Evolutionary conservation across 2,797 vertebrate genomes (phyloP).

Genomic region (Falco rusticolus): DNA sequence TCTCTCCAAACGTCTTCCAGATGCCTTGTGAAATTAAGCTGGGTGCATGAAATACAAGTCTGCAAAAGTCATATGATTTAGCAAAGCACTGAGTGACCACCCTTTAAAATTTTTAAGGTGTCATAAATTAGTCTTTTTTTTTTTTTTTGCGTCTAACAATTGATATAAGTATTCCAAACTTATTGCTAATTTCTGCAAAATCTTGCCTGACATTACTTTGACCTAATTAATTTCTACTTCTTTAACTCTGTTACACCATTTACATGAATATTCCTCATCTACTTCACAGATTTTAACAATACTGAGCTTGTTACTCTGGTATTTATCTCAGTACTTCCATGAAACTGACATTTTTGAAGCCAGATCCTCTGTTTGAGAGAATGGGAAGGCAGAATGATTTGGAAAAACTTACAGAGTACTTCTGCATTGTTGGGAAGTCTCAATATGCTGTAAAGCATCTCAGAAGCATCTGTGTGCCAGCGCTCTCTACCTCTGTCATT

Average conservation of each 20-base stretch:
- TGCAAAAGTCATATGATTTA: not conserved
- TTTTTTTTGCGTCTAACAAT: not conserved
- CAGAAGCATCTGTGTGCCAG: not conserved
- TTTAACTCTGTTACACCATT: slow-evolving; percentile 9
- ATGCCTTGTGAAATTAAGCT: not conserved
- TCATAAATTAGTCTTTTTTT: not conserved
- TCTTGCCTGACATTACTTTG: not conserved
- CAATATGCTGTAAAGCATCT: not conserved
- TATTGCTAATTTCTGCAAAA: not conserved
- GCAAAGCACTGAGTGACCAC: not conserved
- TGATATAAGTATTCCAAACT: not conserved
- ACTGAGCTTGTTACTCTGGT: not conserved
- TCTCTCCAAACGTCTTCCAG: not conserved
- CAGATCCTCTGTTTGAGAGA: slow-evolving; percentile 18
- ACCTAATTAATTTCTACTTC: slow-evolving; percentile 8
- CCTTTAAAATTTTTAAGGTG: not conserved
- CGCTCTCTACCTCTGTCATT: not conserved
- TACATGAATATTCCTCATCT: slow-evolving; percentile 4
- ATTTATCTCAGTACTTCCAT: not conserved
- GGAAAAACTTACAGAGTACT: slow-evolving; percentile 21
- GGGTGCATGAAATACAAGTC: not conserved
- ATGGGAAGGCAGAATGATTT: not conserved
- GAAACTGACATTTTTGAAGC: slow-evolving; percentile 8
- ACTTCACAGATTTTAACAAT: not conserved
- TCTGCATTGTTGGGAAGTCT: slow-evolving; percentile 21